A percentile compares a stretch with the other conserved stretches of the same genome.
Evolutionary conservation across 2,113 vertebrate species (phyloP).

Genomic region (Paracanthobrama guichenoti): DNA sequence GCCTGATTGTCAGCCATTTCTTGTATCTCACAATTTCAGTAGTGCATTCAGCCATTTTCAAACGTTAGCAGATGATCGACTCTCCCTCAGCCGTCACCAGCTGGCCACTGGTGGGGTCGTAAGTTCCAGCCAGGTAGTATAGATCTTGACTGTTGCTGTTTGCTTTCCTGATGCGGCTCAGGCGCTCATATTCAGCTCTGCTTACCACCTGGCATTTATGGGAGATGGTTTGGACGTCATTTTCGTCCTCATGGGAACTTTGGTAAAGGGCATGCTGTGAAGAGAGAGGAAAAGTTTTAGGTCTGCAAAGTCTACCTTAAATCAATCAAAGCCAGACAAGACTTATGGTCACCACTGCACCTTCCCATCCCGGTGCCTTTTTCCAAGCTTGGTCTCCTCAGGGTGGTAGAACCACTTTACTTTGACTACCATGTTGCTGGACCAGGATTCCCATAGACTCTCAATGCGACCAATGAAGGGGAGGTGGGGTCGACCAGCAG

Average conservation of each 20-base stretch:
- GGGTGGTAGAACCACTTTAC: slow-evolving; percentile 99
- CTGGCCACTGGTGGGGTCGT: slow-evolving; percentile 92
- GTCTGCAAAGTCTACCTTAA: not conserved
- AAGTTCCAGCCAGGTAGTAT: slow-evolving; percentile 94
- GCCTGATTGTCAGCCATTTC: slow-evolving; percentile 57
- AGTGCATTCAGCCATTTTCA: slow-evolving; percentile 48
- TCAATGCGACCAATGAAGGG: slow-evolving; percentile 97
- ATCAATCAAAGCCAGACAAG: not conserved
- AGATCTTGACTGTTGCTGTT: slow-evolving; percentile 82
- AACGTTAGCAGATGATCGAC: slow-evolving; percentile 84
- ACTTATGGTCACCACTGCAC: slow-evolving; percentile 67
- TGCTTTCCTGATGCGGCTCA: slow-evolving; percentile 79
- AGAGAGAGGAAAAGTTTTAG: slow-evolving; percentile 7
- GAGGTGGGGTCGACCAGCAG: slow-evolving; percentile 92
- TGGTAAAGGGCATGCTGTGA: slow-evolving; percentile 93
- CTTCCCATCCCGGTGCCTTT: slow-evolving; percentile 93
- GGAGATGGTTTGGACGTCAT: slow-evolving; percentile 98
- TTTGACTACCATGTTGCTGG: slow-evolving; percentile 97
- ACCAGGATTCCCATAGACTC: slow-evolving; percentile 99
- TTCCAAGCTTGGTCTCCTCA: slow-evolving; percentile 95
- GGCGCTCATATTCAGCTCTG: slow-evolving; percentile 87
- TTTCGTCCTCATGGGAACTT: slow-evolving; percentile 96
- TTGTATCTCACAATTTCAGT: slow-evolving; percentile 48
- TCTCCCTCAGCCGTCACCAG: slow-evolving; percentile 89
- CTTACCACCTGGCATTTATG: slow-evolving; percentile 97